Base-by-base conservation (phyloP, 2,797 vertebrate species). In the Diplodus puntazzo region DNA sequence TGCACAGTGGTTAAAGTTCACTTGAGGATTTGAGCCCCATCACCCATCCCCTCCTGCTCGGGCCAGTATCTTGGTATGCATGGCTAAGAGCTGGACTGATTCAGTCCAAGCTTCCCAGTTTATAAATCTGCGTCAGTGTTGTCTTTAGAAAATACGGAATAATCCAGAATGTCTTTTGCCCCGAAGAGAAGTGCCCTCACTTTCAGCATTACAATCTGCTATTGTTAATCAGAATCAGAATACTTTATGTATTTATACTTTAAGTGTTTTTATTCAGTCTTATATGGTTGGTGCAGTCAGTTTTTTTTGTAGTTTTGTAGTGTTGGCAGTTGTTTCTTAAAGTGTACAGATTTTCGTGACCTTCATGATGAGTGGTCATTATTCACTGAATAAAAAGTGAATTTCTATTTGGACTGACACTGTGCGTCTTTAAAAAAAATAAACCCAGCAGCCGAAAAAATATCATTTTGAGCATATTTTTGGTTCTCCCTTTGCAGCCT, bases 1-100 rank as follows among this genome's bases (percentile, higher is more conserved):
- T 92, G 90, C 84, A 61, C 73, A 42, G 54, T 69, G 87, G 89
- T 85, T 91, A 94, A 92, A 92, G 93, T 95, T 95, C 90, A 92
- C 82, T 8, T 53, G 65, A 90, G 86, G 92, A 87, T 92, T 89
- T 93, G 84, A 85, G 87, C 78, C 72, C 76, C 13, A 27, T 82
- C 83, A 77, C 76, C 71, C 75, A 5, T 75, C 69, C 61, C 55
- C 59, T 82, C 73, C 39, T 39, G 75, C 60, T 62, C 16, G 18
- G 65, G 68, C 60, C 30, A 4, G 60, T 81, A 27, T 85, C 45
- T 80, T 69, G 60, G 66, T 61, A 46, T 80, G 60, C 70, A 18
- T 11, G 42, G 73, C 55, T 83, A 6, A 67, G 72, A 82, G 64
- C 69, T n/a, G 70, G 48, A 49, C 27, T 53, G 18, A 68, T 83